Evolutionary conservation across 1,140 invertebrate genomes (phyloP), one percentile per base, ranked within the genome.

Genomic region (Patella vulgata): DNA sequence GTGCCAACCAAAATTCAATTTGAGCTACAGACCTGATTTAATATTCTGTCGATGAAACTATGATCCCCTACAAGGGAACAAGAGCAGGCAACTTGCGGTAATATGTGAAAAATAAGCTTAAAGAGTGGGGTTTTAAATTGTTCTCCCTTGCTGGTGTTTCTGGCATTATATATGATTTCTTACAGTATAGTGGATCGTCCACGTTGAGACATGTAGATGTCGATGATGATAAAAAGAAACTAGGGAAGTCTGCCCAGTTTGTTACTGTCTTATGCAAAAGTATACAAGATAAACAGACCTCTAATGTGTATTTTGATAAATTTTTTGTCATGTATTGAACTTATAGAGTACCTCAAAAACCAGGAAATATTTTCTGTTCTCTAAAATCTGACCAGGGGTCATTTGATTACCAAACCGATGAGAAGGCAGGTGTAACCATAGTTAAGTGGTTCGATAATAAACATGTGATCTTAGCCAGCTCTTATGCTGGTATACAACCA

Each of bases 51-150:
- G 66, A 71, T 39, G 66, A 70, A 59, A 70, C 63, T 2, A 46
- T 52, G 71, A 79, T 85, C 67, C 72, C 84, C 9, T 84, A 80
- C 31, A 85, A 84, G 75, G 77, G 78, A 11, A 68, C 46, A 64
- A 77, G 77, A 70, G 71, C 67, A 66, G 33, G 33, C 6, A 25
- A 25, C 12, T 21, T 56, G 9, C 39, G 57, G 46, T 48, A 67
- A 31, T 62, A 64, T 33, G 50, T 63, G 11, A 30, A 39, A 30
- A 31, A 40, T 6, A 68, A 67, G 51, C 71, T 60, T 1, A 40
- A 77, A n/a, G 59, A 66, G 57, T 73, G 66, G 71, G 70, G 74
- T 4, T 70, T 65, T 43, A 72, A 75, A 55, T 30, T 73, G 11
- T 66, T 61, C 61, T 53, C 58, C 2, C 43, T 60, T 28, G 33